Evolutionary conservation across 2,797 vertebrate genomes (phyloP), one percentile per base, ranked within the genome.

Genomic region (Oryzias dopingdopingensis): DNA sequence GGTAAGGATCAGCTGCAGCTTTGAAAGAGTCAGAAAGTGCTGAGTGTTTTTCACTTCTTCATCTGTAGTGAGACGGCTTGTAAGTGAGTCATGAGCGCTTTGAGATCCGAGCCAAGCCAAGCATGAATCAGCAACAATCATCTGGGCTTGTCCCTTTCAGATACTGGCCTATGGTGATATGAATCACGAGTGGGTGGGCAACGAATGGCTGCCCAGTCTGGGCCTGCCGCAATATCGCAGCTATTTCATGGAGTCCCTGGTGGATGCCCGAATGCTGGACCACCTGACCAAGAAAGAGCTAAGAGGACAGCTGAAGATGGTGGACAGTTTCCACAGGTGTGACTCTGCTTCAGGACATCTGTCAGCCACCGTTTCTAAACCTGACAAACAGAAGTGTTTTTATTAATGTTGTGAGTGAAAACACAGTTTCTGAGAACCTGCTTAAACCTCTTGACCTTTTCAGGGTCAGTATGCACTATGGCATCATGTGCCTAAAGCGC

Each of bases 211-310:
- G 74, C 95, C 95, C 77, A 95, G 95, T 72, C 90, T 97, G 65
- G 95, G 95, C 43, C 90, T 96, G 76, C 95, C 95, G 0, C 95
- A 95, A 77, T 97, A 97, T 72, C 93, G 95, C 75, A 94, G 93
- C 88, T 96, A 96, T 79, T 97, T 97, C 90, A 97, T 97, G 95
- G 95, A 97, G 88, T 96, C 94, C 10, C 89, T 97, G 81, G 95
- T 97, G 76, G 95, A 97, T 18, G 95, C 95, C 0, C 93, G 95
- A 43, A 97, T 97, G 95, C 65, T 97, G 73, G 95, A 97, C 80
- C 95, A 96, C 72, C 91, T 97, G 48, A 97, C 95, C 86, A 97
- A 97, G 90, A 97, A 97, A 81, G 95, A 97, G 83, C 90, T 97
- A 66, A 88, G 95, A 42, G 95, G 95, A 29, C 95, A 97, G 69